phyloP scores from a whole-genome alignment of 1,140 invertebrate genomes.

The Heliconius congener region DNA sequence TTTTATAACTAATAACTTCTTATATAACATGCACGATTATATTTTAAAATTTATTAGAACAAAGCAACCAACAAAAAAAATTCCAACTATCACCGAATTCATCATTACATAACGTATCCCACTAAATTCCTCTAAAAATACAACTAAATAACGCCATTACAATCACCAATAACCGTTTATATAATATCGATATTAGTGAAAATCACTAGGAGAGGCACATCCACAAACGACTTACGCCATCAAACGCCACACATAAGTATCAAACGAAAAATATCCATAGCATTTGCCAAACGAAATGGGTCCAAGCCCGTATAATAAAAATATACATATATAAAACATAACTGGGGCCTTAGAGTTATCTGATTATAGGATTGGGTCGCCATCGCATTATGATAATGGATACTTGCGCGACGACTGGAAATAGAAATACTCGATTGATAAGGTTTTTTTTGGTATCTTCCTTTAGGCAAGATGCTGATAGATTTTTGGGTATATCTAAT shows the following conservation, averaged over 20 bases:
- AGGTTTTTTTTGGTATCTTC: constrained; percentile 62
- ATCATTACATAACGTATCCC: not conserved
- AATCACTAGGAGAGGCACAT: constrained; percentile 32
- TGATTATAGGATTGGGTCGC: constrained; percentile 76
- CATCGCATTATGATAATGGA: constrained; percentile 78
- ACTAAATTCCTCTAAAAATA: not conserved
- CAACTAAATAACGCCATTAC: not conserved
- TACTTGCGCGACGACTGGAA: constrained; percentile 62
- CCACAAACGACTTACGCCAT: constrained; percentile 26
- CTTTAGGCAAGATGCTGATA: constrained; percentile 54
- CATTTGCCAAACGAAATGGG: constrained; percentile 62
- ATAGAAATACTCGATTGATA: constrained; percentile 75
- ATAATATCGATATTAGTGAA: constrained; percentile 29
- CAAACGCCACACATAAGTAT: constrained; percentile 34
- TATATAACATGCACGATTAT: too few relatives aligned
- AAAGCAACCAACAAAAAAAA: not conserved
- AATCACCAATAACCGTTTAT: constrained; percentile 15
- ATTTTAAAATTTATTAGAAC: not conserved
- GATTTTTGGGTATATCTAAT: constrained; percentile 61
- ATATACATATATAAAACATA: constrained; percentile 76
- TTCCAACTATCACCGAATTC: not conserved
- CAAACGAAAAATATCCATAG: constrained; percentile 56
- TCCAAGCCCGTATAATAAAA: constrained; percentile 68
- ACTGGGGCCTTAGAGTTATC: constrained; percentile 67
- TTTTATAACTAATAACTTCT: too few relatives aligned